A percentile compares a stretch with the other conserved stretches of the same genome.
phyloP scores from a whole-genome alignment of 2,888 invertebrate species.

The Trichogramma evanescens region DNA sequence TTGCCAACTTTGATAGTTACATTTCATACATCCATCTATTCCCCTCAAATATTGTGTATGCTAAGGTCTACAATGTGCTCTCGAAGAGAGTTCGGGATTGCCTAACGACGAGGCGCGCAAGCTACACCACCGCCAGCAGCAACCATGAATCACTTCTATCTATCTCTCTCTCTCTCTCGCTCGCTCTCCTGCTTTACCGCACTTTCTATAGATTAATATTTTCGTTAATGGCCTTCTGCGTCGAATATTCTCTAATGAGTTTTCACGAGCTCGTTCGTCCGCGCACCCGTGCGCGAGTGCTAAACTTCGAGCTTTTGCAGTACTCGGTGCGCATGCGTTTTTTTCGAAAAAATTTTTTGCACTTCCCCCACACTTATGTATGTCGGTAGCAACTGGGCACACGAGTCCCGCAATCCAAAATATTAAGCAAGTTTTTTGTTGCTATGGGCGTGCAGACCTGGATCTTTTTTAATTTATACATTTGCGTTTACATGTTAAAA shows the following conservation, averaged over 20 bases:
- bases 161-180: neutral
- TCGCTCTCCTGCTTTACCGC: neutral
- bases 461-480: no score
- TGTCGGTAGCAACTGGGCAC: no score
- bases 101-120: constrained; percentile 12
- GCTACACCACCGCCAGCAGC: neutral
- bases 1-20: constrained; percentile 47
- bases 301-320: neutral
- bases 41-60: constrained; percentile 27
- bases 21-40: constrained; percentile 39
- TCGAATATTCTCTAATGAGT: constrained; percentile 8
- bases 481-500: no score
- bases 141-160: constrained; percentile 16
- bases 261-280: constrained; percentile 1
- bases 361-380: no score
- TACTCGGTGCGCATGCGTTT: no score
- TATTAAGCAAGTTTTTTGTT: no score
- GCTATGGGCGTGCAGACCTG: no score
- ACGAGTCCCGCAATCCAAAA: no score
- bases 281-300: neutral
- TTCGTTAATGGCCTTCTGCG: constrained; percentile 11
- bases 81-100: constrained; percentile 18
- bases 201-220: constrained; percentile 16
- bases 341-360: no score
- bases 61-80: constrained; percentile 21